Evolutionary conservation across 1,140 invertebrate genomes (phyloP), one percentile per base, ranked within the genome.

Genomic region (Neomicropteryx cornuta): DNA sequence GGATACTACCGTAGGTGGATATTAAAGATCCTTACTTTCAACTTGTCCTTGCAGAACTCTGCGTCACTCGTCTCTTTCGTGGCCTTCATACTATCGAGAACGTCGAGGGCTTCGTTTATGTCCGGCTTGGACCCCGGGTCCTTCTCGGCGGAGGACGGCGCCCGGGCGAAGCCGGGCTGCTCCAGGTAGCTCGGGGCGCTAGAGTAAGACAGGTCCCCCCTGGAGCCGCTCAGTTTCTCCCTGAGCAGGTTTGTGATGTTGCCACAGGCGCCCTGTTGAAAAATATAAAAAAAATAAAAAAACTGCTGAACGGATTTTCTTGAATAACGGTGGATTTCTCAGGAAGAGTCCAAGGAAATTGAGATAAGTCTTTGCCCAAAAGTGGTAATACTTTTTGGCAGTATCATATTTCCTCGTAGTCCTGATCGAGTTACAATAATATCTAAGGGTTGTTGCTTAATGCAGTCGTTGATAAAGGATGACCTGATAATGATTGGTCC

Each of bases 241-340:
- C 73, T 72, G 27, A 81, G 55, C 22, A 78, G 58, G 30, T 75
- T 76, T 3, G 77, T 73, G 6, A 81, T 55, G 33, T 73, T 79
- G 4, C 76, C 76, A 43, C 76, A 81, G 3, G 76, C 75, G 20
- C 67, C 71, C 78, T 81, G 44, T 4, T 53, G 60, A 39, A 60
- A 55, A 45, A 44, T 8, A 33, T 22, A 37, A 41, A 39, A 43
- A 21, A 17, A 31, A 43, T 27, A 18, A 23, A 5, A 28, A 35
- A 8, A 24, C 24, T 21, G 23, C 32, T 21, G 28, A 34, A 18
- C 23, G 23, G 33, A 29, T 21, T 29, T 31, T 21, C 17, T 22
- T 23, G 24, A 24, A 16, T n/a, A n/a, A n/a, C n/a, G n/a, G n/a
- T n/a, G n/a, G n/a, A n/a, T n/a, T n/a, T n/a, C n/a, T n/a, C 5